Base-by-base conservation (phyloP, 2,888 invertebrate genomes). In the Vannuccia rotundouncinata region DNA sequence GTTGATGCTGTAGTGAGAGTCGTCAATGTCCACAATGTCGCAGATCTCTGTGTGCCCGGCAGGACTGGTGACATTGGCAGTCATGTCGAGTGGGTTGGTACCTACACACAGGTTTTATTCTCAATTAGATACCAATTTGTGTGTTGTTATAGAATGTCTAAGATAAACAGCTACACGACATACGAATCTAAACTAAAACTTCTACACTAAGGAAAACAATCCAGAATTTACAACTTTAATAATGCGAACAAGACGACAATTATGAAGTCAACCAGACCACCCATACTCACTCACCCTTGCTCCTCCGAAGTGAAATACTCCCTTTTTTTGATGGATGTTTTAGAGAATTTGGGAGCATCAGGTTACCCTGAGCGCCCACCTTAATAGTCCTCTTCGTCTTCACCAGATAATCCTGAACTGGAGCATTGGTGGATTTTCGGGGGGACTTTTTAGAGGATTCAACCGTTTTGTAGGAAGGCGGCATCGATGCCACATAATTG, bases 11-110 rank as follows among this genome's bases (percentile, higher is more conserved):
- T 88, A 88, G 83, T 87, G 87, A 78, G 93, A 84, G 83, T 85
- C 92, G 87, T 95, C 95, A 87, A 94, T 92, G 80, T 87, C 87
- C 30, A 86, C 83, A 85, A 97, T 94, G 89, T 94, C 94, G 0
- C 96, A 96, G 86, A 95, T 94, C 88, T 96, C 95, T 13, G 94
- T 94, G 76, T 95, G 92, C 0, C 95, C 95, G 0, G 94, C 93
- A 0, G 97, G 97, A 77, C 95, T 95, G 81, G 95, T 95, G 5
- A 97, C 96, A 0, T 93, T 93, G 0, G 97, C 95, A 0, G 93
- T 91, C 85, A 97, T 90, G 88, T 97, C 96, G 86, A 95, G 95
- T 0, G 95, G 94, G 29, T 94, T 94, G 84, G 96, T 95, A 76
- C 94, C 92, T 92, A 82, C 2, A 5, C 5, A 73, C 22, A 13